Conservation (phyloP, 2,113 vertebrate genomes). For the Phrynocephalus versicolor region DNA sequence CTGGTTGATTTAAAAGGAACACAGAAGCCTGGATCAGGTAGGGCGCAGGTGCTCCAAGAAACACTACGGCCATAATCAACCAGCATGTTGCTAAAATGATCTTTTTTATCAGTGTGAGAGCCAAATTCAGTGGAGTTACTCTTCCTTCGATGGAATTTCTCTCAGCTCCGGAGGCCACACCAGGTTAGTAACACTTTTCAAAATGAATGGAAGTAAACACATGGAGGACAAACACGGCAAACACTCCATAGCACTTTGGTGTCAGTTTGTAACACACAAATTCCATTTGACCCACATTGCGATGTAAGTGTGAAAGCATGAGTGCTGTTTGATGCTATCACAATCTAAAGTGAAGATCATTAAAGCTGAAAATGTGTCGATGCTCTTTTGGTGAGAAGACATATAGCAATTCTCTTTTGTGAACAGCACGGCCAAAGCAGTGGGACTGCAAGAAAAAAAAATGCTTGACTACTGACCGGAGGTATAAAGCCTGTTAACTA, state of each 20-base stretch:
- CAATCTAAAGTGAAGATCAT: constrained; percentile 70
- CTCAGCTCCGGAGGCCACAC: not conserved
- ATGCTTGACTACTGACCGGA: not conserved
- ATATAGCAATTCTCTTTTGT: constrained; percentile 54
- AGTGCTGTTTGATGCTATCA: constrained; percentile 52
- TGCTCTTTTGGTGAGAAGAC: constrained; percentile 68
- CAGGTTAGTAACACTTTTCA: not conserved
- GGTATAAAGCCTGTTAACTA: not conserved
- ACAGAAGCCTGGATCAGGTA: constrained; percentile 8
- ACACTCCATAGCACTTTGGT: not conserved
- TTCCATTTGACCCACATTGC: constrained; percentile 28
- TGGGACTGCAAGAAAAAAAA: not conserved
- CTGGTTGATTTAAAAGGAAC: not conserved
- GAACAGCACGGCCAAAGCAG: constrained; percentile 13
- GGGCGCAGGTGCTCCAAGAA: not conserved
- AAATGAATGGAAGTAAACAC: not conserved
- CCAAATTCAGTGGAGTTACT: not conserved
- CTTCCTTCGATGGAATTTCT: not conserved
- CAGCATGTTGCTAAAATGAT: not conserved
- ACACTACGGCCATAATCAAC: not conserved
- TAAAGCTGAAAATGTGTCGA: constrained; percentile 69
- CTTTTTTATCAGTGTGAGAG: not conserved
- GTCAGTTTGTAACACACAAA: constrained; percentile 25
- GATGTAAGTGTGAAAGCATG: constrained; percentile 33
- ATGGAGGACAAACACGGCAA: not conserved